Conservation (phyloP, 2,888 invertebrate species). For the Noctua pronuba region DNA sequence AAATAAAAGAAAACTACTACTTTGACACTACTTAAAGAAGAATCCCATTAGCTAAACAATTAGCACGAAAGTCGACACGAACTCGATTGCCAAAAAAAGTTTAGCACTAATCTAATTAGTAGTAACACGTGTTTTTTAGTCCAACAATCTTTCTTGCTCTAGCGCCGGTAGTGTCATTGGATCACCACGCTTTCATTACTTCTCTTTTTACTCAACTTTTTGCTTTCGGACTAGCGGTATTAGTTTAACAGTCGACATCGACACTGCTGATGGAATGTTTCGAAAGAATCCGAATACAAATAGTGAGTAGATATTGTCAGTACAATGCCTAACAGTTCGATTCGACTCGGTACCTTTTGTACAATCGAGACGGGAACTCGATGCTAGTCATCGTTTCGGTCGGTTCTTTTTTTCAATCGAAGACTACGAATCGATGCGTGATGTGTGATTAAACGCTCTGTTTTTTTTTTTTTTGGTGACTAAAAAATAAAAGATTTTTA, state of each 20-base stretch:
- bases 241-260: slow-evolving; percentile 54
- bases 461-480: slow-evolving; percentile 9
- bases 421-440: slow-evolving; percentile 48
- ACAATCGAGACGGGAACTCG: slow-evolving; percentile 56
- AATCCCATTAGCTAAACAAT: slow-evolving; percentile 40
- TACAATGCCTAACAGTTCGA: slow-evolving; percentile 81
- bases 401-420: slow-evolving; percentile 46
- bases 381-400: slow-evolving; percentile 60
- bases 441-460: slow-evolving; percentile 57
- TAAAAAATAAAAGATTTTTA: not conserved
- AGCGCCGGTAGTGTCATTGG: slow-evolving; percentile 43
- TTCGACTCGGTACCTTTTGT: slow-evolving; percentile 82
- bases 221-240: slow-evolving; percentile 59
- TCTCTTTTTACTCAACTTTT: slow-evolving; percentile 44
- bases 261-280: slow-evolving; percentile 68
- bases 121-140: slow-evolving; percentile 28
- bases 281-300: slow-evolving; percentile 82
- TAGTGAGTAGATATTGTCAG: slow-evolving; percentile 76
- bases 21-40: not conserved
- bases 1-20: not conserved
- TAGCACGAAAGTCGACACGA: slow-evolving; percentile 9
- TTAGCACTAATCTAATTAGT: slow-evolving; percentile 45
- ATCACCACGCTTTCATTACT: slow-evolving; percentile 51
- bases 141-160: slow-evolving; percentile 15
- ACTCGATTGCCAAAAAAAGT: not conserved